Evolutionary conservation across 2,888 invertebrate genomes (phyloP), one percentile per base, ranked within the genome.

Genomic region (Cheiracanthium punctorium): DNA sequence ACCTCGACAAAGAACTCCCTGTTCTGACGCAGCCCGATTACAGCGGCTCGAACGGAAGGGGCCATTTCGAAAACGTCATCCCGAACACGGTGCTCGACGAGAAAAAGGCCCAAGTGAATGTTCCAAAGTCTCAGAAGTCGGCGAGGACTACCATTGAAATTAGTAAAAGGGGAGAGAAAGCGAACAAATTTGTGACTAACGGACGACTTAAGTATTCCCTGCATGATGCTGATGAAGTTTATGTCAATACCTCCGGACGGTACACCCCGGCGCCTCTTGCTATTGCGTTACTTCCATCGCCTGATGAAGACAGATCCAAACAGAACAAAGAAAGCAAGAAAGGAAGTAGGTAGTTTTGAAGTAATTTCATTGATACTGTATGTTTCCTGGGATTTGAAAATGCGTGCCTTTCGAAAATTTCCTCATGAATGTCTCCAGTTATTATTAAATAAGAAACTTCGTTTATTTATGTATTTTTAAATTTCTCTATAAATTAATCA

Each of bases 21-120:
- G 72, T 58, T 30, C 52, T 74, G 32, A 80, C 85, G 5, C 87
- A 87, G 43, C 72, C 73, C 2, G 87, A 81, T 69, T 81, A 74
- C 28, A 65, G 79, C 33, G 41, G 70, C 29, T 58, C 37, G 14
- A 32, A 72, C 33, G 69, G 70, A 0, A 65, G 70, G 7, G 29
- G 74, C 0, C 73, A 58, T 37, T 48, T 14, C n/a, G 29, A 41
- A 1, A 86, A 80, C 24, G 14, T 20, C 2, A 41, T 73, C 43
- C 52, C 65, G 0, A 72, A 71, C 8, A 20, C 80, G 4, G 14
- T 71, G 1, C 43, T 52, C 12, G 69, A 73, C n/a, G 69, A 80
- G 8, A 75, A 58, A 24, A 80, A 65, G n/a, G n/a, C 17, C 17
- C 29, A 67, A 17, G 7, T 48, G 28, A 17, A 43, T 8, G n/a